Conservation (phyloP, 2,888 invertebrate genomes). For the Protodeltote pygarga region DNA sequence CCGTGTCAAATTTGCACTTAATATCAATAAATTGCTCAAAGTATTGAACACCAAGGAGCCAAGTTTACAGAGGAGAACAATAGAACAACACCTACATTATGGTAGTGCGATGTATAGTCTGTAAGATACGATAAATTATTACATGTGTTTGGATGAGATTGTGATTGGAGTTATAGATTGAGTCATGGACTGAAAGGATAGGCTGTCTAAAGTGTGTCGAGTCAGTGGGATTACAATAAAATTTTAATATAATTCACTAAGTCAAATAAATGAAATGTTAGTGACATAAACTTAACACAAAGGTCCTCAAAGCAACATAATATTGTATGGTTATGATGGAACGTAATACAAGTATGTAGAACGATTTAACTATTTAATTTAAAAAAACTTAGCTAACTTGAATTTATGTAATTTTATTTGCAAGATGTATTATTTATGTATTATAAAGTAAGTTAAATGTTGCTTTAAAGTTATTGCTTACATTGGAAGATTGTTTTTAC, state of each 20-base stretch:
- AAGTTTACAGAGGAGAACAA: constrained; percentile 29
- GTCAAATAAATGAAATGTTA: constrained; percentile 60
- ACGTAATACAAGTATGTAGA: constrained; percentile 76
- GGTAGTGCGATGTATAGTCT: constrained; percentile 53
- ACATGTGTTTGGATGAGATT: constrained; percentile 60
- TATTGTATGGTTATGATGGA: constrained; percentile 60
- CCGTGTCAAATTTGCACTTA: constrained; percentile 47
- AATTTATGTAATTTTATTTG: constrained; percentile 85
- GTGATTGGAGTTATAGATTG: constrained; percentile 60
- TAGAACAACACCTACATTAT: constrained; percentile 40
- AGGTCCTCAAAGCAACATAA: constrained; percentile 56
- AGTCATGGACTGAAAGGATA: constrained; percentile 74
- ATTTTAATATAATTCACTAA: constrained; percentile 70
- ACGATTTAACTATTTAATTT: constrained; percentile 82
- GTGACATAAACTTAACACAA: constrained; percentile 58
- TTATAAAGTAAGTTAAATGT: constrained; percentile 84
- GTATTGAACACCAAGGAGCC: constrained; percentile 50
- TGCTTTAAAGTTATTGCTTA: constrained; percentile 85
- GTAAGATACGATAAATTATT: constrained; percentile 56
- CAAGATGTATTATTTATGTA: constrained; percentile 86
- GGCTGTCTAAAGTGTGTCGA: constrained; percentile 61
- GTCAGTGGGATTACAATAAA: constrained; percentile 57
- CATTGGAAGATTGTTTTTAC: constrained; percentile 80
- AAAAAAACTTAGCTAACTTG: constrained; percentile 83
- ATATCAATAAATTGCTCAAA: constrained; percentile 59